Evolutionary conservation across 2,888 invertebrate genomes (phyloP).

Genomic region (Cenopis cana): DNA sequence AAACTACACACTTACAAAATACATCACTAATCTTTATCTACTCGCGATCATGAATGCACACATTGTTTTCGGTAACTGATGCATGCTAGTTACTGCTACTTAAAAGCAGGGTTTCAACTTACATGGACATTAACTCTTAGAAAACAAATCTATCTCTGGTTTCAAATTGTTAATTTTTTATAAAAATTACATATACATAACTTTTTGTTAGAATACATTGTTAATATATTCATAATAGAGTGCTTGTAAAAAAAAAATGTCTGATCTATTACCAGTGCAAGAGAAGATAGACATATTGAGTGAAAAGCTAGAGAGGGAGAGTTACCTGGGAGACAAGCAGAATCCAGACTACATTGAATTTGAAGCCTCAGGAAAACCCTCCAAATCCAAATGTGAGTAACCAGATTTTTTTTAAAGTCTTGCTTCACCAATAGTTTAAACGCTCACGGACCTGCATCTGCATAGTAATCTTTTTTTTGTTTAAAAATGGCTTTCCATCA

Average conservation of each 20-base stretch:
- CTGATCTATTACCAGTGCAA: slow-evolving; percentile 87
- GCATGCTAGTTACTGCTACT: slow-evolving; percentile 11
- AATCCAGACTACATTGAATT: slow-evolving; percentile 85
- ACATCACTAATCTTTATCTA: background rate
- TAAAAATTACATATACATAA: background rate
- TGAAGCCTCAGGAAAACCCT: slow-evolving; percentile 81
- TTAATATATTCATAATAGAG: background rate
- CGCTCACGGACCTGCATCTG: no score
- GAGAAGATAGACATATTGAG: slow-evolving; percentile 93
- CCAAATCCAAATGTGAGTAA: slow-evolving; percentile 89
- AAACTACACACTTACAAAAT: no score
- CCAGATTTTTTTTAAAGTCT: background rate
- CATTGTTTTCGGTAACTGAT: slow-evolving; percentile 16
- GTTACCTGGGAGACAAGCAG: slow-evolving; percentile 85
- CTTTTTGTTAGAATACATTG: background rate
- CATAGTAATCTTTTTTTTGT: no score
- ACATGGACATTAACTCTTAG: background rate
- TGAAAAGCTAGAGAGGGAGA: slow-evolving; percentile 91
- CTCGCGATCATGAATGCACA: background rate
- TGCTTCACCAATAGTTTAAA: no score
- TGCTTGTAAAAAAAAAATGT: background rate
- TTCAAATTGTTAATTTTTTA: background rate
- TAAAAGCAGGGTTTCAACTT: background rate
- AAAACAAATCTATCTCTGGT: background rate
- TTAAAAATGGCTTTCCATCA: no score